A percentile compares a stretch with the other conserved stretches of the same genome.
These are phyloP conservation scores for Trichonephila inaurata DNA, from an alignment of 1,140 invertebrate species.

Conservation along the genomic window DNA sequence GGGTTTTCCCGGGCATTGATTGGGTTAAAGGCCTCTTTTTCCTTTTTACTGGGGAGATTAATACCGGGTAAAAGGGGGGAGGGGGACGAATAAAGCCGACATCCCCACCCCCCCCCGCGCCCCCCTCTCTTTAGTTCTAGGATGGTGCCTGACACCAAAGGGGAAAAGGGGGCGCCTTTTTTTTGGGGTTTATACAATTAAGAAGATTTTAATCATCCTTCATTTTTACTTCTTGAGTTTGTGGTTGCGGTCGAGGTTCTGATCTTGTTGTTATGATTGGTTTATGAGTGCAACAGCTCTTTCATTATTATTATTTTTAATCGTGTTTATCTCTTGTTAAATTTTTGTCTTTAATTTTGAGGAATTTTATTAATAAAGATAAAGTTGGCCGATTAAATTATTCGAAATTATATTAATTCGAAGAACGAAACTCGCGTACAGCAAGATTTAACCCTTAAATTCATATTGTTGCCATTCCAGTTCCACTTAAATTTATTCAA, in stretches of 20 bases:
- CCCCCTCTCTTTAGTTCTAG: neutral
- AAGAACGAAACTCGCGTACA: too few species aligned
- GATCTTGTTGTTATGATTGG: too few species aligned
- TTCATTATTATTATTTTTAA: too few species aligned
- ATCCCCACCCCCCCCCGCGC: neutral
- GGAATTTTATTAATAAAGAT: too few species aligned
- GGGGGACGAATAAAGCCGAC: slow-evolving; percentile 45
- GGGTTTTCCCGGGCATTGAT: slow-evolving; percentile 69
- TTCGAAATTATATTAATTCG: too few species aligned
- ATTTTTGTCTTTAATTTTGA: too few species aligned
- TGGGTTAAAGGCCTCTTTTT: slow-evolving; percentile 61
- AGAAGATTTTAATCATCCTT: neutral
- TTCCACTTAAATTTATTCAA: too few species aligned
- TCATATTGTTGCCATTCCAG: too few species aligned
- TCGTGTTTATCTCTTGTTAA: too few species aligned
- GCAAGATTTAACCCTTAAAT: too few species aligned
- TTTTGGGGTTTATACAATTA: slow-evolving; percentile 24
- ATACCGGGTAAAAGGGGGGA: neutral
- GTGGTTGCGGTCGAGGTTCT: neutral
- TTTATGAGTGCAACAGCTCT: too few species aligned
- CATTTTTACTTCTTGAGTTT: neutral
- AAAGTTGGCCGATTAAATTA: too few species aligned
- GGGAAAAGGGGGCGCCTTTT: neutral
- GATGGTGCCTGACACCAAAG: neutral
- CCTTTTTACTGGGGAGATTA: slow-evolving; percentile 61